Conservation (phyloP, 2,888 invertebrate species). For the Linnaemya vulpina region DNA sequence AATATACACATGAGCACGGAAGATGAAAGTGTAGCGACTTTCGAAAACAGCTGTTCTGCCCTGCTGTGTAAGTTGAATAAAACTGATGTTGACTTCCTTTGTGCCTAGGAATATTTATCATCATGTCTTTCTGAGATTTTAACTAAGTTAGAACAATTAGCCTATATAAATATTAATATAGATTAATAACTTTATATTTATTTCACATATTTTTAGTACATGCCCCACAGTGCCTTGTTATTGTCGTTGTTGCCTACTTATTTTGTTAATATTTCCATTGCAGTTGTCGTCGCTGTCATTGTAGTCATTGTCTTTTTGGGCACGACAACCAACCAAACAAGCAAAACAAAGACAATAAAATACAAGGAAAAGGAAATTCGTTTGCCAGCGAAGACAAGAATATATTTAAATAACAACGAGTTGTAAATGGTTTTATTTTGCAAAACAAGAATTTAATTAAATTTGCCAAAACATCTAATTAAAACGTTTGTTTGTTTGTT, state of each 20-base stretch:
- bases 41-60: too few relatives aligned
- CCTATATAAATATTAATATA: too few relatives aligned
- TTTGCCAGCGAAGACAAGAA: not conserved
- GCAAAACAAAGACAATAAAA: constrained; percentile 9
- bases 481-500: not conserved
- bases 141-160: too few relatives aligned
- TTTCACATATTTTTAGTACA: too few relatives aligned
- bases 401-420: constrained; percentile 27
- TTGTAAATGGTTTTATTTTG: constrained; percentile 17
- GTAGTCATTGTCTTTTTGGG: constrained; percentile 20
- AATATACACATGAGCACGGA: too few relatives aligned
- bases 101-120: too few relatives aligned
- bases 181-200: too few relatives aligned
- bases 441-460: constrained; percentile 41
- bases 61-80: too few relatives aligned
- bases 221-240: not conserved
- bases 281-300: not conserved
- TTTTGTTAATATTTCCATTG: constrained; percentile 1
- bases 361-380: not conserved
- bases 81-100: too few relatives aligned
- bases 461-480: constrained; percentile 29
- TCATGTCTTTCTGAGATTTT: too few relatives aligned
- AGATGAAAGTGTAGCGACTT: too few relatives aligned
- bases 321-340: constrained; percentile 5
- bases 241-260: constrained; percentile 17